A percentile compares a stretch with the other conserved stretches of the same genome.
phyloP scores from a whole-genome alignment of 2,888 invertebrate species.

The Cerceris ruficornis region DNA sequence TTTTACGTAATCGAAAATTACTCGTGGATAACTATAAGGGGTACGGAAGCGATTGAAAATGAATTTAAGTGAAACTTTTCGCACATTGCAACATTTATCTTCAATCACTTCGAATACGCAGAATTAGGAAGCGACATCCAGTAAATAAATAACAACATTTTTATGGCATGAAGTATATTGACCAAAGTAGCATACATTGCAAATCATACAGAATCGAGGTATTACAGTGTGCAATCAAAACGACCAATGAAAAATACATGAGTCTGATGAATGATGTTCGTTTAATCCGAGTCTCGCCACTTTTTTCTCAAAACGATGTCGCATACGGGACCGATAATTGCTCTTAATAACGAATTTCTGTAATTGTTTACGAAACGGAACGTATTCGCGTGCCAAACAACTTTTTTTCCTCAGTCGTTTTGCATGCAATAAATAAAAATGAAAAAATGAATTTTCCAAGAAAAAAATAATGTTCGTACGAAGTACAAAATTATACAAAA shows the following conservation, averaged over 20 bases:
- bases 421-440: conserved; percentile 46
- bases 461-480: conserved; percentile 1
- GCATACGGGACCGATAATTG: no score
- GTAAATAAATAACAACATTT: conserved; percentile 53
- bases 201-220: conserved; percentile 56
- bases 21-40: background rate
- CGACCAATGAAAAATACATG: conserved; percentile 27
- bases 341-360: background rate
- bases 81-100: conserved; percentile 9
- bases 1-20: background rate
- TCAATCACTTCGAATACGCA: conserved; percentile 14
- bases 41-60: background rate
- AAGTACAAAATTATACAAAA: conserved; percentile 26
- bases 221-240: conserved; percentile 57
- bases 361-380: background rate
- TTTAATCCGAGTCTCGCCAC: background rate
- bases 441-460: conserved; percentile 1
- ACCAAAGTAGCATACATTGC: conserved; percentile 55
- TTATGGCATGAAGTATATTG: conserved; percentile 60
- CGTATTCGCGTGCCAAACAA: background rate
- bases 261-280: background rate
- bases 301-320: background rate
- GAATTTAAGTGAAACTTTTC: background rate
- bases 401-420: conserved; percentile 48
- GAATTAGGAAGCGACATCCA: conserved; percentile 42